Percentiles rank a stretch among this genome's conserved stretches.
phyloP scores from a whole-genome alignment of 2,888 invertebrate genomes.

The Lasius fuliginosus region DNA sequence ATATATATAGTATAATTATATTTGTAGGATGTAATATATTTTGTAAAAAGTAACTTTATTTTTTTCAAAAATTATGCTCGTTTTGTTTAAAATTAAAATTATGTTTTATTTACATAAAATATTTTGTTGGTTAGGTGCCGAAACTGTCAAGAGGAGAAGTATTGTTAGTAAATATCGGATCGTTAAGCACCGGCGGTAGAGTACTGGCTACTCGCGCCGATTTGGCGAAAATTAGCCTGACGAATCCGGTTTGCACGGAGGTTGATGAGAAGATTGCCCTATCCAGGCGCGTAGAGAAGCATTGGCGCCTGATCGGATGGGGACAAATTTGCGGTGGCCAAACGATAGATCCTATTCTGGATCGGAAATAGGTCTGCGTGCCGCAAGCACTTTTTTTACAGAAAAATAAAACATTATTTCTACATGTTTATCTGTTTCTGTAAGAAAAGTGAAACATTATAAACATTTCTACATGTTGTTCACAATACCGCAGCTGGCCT shows the following conservation, averaged over 20 bases:
- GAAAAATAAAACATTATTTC: neutral
- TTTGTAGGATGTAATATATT: neutral
- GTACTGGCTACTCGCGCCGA: conserved; percentile 98
- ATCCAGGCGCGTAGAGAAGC: conserved; percentile 99
- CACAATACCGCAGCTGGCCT: neutral
- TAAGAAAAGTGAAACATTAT: conserved; percentile 21
- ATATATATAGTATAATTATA: neutral
- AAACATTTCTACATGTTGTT: conserved; percentile 57
- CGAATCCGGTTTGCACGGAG: conserved; percentile 99
- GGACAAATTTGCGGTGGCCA: conserved; percentile 99
- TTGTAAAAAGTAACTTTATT: neutral
- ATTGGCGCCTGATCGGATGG: conserved; percentile 99
- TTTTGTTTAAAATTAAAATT: neutral
- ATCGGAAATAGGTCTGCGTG: conserved; percentile 80
- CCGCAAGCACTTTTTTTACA: neutral
- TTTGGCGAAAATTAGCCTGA: conserved; percentile 98
- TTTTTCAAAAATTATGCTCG: conserved; percentile 5
- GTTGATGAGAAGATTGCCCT: conserved; percentile 99
- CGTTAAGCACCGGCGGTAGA: conserved; percentile 98
- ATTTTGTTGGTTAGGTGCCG: conserved; percentile 88
- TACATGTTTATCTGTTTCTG: conserved; percentile 35
- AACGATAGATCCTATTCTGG: conserved; percentile 94
- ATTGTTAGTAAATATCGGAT: conserved; percentile 99
- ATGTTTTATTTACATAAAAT: conserved; percentile 4
- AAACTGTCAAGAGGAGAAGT: conserved; percentile 97